Conservation (phyloP, 2,797 vertebrate genomes). For the Mionectes olivaceus region DNA sequence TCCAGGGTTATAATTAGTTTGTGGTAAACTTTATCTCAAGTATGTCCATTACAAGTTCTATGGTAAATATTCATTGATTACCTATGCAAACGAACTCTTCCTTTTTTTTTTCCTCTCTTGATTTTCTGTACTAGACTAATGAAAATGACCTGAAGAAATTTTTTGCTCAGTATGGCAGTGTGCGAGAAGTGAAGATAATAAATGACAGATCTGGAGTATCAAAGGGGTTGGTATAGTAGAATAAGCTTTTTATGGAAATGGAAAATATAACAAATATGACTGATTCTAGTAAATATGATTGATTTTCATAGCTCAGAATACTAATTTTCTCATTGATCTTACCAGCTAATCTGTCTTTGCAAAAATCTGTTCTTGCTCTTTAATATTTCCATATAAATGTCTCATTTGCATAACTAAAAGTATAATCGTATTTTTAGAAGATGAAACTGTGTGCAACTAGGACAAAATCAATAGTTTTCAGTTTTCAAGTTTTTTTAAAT, state of each 20-base stretch:
- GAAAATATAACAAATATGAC: background rate
- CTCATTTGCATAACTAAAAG: background rate
- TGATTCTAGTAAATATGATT: background rate
- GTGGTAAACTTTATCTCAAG: background rate
- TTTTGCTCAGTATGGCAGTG: slow-evolving; percentile 86
- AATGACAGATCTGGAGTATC: slow-evolving; percentile 84
- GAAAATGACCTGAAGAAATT: slow-evolving; percentile 84
- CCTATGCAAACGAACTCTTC: background rate
- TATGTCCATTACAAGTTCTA: background rate
- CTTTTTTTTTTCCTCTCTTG: background rate
- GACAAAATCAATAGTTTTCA: background rate
- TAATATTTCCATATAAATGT: background rate
- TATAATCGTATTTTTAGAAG: background rate
- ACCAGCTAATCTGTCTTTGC: background rate
- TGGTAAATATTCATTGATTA: background rate
- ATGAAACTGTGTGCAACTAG: background rate
- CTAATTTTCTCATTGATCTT: background rate
- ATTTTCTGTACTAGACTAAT: slow-evolving; percentile 78
- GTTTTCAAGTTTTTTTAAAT: background rate
- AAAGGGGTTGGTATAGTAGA: slow-evolving; percentile 84
- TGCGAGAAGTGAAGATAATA: slow-evolving; percentile 91
- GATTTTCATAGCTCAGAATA: background rate
- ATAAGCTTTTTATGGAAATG: slow-evolving; percentile 5
- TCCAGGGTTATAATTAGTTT: background rate
- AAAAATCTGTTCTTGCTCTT: background rate